A percentile compares a stretch with the other conserved stretches of the same genome.
Evolutionary conservation across 1,140 invertebrate genomes (phyloP).

Genomic region (Drosophila baimaii): DNA sequence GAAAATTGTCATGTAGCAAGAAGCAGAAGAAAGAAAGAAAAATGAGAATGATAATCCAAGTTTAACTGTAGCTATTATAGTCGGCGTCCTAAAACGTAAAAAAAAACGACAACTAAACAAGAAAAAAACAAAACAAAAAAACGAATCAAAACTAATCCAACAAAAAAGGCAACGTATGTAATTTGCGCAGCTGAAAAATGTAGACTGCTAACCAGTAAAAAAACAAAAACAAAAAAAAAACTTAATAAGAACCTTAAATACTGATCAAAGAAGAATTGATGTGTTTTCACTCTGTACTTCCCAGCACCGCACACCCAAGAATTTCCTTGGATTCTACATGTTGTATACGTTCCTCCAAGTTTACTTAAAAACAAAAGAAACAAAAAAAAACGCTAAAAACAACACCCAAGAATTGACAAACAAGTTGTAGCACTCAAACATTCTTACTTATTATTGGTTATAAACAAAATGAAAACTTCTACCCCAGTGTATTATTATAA

Average conservation of each 20-base stretch:
- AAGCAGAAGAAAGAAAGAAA: constrained; percentile 4
- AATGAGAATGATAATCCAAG: constrained; percentile 44
- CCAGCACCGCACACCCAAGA: constrained; percentile 27
- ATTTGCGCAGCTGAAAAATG: constrained; percentile 44
- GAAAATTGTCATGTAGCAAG: constrained; percentile 35
- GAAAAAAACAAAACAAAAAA: constrained; percentile 24
- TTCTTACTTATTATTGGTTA: constrained; percentile 19
- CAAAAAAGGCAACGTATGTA: constrained; percentile 24
- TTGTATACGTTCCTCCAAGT: constrained; percentile 66
- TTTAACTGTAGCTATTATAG: constrained; percentile 66
- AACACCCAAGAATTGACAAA: constrained; percentile 17
- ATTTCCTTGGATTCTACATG: constrained; percentile 42
- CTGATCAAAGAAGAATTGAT: constrained; percentile 47
- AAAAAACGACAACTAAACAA: constrained; percentile 27
- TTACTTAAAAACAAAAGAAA: constrained; percentile 44
- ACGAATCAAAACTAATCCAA: constrained; percentile 61
- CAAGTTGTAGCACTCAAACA: constrained; percentile 20
- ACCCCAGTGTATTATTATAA: constrained; percentile 61
- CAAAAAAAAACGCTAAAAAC: constrained; percentile 2
- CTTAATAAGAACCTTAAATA: constrained; percentile 41
- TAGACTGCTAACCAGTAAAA: constrained; percentile 35
- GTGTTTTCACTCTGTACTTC: constrained; percentile 50
- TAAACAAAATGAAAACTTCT: constrained; percentile 19
- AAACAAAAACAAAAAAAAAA: not conserved
- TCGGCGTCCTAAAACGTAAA: constrained; percentile 53